A percentile compares a stretch with the other conserved stretches of the same genome.
These are phyloP conservation scores for Ditylenchus weischeri DNA, from an alignment of 2,888 invertebrate species.

Conservation along the genomic window DNA sequence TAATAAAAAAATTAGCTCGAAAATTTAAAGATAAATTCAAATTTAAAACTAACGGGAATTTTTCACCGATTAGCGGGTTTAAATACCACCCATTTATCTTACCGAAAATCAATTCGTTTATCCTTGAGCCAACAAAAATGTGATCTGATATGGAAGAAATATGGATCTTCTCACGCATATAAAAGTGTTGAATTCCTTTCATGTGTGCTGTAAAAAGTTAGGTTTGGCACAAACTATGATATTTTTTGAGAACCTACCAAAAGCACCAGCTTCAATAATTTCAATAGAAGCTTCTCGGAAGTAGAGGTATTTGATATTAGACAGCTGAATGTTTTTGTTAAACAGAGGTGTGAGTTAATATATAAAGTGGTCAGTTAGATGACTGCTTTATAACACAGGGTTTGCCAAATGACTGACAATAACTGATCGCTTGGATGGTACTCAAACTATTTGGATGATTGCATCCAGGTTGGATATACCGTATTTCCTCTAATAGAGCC, in stretches of 20 bases:
- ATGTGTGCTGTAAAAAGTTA: conserved; percentile 30
- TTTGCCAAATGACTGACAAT: too few species aligned
- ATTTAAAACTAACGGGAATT: too few species aligned
- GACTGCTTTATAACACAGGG: background rate
- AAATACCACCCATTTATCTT: background rate
- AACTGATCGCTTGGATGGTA: background rate
- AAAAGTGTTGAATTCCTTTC: conserved; percentile 33
- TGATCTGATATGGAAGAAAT: conserved; percentile 23
- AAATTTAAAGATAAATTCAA: too few species aligned
- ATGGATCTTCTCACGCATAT: conserved; percentile 33
- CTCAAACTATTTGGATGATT: background rate
- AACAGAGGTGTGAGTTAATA: background rate
- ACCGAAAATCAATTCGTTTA: conserved; percentile 35
- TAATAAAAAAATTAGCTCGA: too few species aligned
- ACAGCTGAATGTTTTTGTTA: conserved; percentile 23
- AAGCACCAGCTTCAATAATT: conserved; percentile 32
- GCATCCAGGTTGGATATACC: too few species aligned
- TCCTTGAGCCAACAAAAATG: conserved; percentile 29
- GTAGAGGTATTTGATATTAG: conserved; percentile 48
- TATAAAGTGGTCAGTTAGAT: background rate
- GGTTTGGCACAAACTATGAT: conserved; percentile 9
- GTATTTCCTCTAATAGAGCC: too few species aligned
- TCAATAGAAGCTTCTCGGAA: conserved; percentile 37
- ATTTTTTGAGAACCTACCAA: conserved; percentile 24
- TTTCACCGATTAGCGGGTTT: too few species aligned